These are phyloP conservation scores for Martes martes DNA, from an alignment of 2,113 vertebrate genomes.

Conservation along the genomic window DNA sequence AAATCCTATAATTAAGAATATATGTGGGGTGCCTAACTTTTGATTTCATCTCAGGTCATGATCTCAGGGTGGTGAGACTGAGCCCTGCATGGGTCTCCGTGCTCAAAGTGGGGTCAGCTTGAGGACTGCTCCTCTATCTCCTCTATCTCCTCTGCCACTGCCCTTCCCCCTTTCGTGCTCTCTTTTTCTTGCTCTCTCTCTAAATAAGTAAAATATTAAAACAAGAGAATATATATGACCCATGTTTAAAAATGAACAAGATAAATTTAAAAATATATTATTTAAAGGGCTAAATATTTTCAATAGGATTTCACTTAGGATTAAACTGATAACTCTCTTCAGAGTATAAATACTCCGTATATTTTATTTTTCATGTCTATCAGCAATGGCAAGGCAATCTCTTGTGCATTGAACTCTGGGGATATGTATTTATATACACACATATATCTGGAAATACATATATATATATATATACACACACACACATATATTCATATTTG, in stretches of 20 bases:
- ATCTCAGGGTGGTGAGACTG: not conserved
- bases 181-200: not conserved
- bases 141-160: not conserved
- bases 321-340: not conserved
- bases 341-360: not conserved
- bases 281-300: not conserved
- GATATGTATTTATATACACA: not conserved
- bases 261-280: not conserved
- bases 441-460: not conserved
- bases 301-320: not conserved
- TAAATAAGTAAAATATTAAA: not conserved
- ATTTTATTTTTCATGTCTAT: not conserved
- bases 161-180: not conserved
- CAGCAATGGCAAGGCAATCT: not conserved
- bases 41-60: not conserved
- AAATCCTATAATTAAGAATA: not conserved
- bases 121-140: not conserved
- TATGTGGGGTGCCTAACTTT: not conserved
- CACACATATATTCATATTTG: not conserved
- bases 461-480: not conserved
- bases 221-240: not conserved
- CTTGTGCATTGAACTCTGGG: not conserved
- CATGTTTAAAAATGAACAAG: not conserved
- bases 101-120: not conserved
- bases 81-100: not conserved